These are phyloP conservation scores for Jacana jacana DNA, from an alignment of 2,113 vertebrate species.

Conservation along the genomic window DNA sequence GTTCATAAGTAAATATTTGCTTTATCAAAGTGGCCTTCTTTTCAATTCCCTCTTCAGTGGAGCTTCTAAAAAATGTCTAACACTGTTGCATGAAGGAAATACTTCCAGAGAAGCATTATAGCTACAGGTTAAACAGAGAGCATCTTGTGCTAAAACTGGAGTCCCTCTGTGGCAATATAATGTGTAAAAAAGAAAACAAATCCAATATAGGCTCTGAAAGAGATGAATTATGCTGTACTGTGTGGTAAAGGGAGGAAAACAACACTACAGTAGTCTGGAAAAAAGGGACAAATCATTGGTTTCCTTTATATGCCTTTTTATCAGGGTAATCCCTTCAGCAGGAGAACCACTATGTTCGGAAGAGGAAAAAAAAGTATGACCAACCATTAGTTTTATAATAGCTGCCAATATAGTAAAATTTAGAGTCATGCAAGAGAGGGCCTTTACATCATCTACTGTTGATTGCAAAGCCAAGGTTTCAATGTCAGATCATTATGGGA, in stretches of 20 bases:
- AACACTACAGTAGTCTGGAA: not conserved
- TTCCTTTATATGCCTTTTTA: not conserved
- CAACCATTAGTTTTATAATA: not conserved
- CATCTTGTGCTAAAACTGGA: not conserved
- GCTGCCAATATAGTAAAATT: not conserved
- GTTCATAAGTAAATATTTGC: not conserved
- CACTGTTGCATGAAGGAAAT: not conserved
- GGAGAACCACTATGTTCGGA: rapidly evolving
- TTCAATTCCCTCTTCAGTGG: not conserved
- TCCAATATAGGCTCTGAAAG: not conserved
- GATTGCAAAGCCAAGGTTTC: not conserved
- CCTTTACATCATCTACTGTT: not conserved
- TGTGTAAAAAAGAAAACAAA: not conserved
- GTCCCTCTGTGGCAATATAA: not conserved
- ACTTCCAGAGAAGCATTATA: not conserved
- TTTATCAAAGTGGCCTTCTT: not conserved
- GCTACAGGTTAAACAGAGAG: not conserved
- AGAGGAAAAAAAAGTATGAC: not conserved
- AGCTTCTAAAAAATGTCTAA: not conserved
- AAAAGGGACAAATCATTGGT: not conserved
- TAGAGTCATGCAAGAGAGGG: not conserved
- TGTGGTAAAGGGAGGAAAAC: not conserved
- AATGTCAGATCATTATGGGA: not conserved
- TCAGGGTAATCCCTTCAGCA: not conserved
- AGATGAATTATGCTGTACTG: not conserved